These are phyloP conservation scores for Panthera tigris DNA, from an alignment of 2,113 vertebrate genomes.

Conservation along the genomic window DNA sequence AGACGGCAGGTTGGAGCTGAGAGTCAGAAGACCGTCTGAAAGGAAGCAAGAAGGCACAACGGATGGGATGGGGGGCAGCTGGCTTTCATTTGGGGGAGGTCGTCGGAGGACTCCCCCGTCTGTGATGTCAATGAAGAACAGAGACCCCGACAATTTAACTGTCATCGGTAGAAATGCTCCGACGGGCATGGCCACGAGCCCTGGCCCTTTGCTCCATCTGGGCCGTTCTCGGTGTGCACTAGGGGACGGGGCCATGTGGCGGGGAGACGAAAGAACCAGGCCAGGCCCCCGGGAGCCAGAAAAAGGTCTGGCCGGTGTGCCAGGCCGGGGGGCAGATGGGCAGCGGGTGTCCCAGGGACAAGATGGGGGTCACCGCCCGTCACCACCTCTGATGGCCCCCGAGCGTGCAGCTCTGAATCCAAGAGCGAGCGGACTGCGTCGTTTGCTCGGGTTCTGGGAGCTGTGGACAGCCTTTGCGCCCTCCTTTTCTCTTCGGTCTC, in stretches of 20 bases:
- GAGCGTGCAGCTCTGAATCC: not conserved
- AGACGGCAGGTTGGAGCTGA: conserved; percentile 85
- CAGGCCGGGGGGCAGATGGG: conserved; percentile 83
- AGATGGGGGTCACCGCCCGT: conserved; percentile 42
- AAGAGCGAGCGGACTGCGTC: too few species aligned
- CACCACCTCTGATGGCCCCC: not conserved
- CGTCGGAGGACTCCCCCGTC: conserved; percentile 87
- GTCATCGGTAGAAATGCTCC: conserved; percentile 90
- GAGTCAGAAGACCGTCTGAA: conserved; percentile 85
- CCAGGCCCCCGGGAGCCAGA: conserved; percentile 85
- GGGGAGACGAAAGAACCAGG: conserved; percentile 89
- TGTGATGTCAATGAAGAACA: conserved; percentile 93
- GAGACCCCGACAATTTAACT: conserved; percentile 92
- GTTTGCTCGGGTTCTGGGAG: not conserved
- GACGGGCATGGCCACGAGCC: conserved; percentile 83
- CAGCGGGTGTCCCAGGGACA: conserved; percentile 34
- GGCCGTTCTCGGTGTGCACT: conserved; percentile 86
- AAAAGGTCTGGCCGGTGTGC: conserved; percentile 83
- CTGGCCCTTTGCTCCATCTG: conserved; percentile 82
- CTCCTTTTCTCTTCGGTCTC: not conserved
- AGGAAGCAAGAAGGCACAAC: conserved; percentile 85
- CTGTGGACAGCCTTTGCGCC: rapidly evolving
- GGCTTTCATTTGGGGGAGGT: conserved; percentile 91
- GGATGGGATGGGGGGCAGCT: conserved; percentile 88
- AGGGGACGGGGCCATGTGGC: conserved; percentile 83